Percentiles rank a stretch among this genome's conserved stretches.
Evolutionary conservation across 2,888 invertebrate species (phyloP).

Genomic region (Toxonevra muliebris): DNA sequence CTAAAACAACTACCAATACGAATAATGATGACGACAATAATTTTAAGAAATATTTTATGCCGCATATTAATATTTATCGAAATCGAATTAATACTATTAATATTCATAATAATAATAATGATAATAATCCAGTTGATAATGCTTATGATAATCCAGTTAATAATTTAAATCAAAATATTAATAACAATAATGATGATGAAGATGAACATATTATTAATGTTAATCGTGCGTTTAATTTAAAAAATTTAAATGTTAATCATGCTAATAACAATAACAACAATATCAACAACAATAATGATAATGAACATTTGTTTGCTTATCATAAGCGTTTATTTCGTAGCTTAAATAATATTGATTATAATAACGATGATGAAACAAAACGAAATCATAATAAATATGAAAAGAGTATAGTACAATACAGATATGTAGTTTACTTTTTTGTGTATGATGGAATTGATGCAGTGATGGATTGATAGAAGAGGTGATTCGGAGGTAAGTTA

Average conservation of each 20-base stretch:
- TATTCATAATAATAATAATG: conserved; percentile 46
- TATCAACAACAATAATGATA: background rate
- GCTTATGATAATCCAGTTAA: conserved; percentile 11
- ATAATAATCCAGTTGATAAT: conserved; percentile 27
- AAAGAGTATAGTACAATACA: conserved; percentile 65
- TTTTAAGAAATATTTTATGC: conserved; percentile 52
- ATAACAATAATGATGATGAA: conserved; percentile 7
- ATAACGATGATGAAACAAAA: conserved; percentile 40
- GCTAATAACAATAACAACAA: conserved; percentile 2
- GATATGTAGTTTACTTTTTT: conserved; percentile 57
- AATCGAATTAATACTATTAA: conserved; percentile 37
- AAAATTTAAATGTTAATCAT: conserved; percentile 23
- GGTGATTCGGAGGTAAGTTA: background rate
- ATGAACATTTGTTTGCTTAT: conserved; percentile 38
- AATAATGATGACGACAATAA: conserved; percentile 52
- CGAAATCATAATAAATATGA: conserved; percentile 58
- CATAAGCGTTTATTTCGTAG: conserved; percentile 42
- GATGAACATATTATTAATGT: conserved; percentile 13
- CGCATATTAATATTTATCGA: conserved; percentile 30
- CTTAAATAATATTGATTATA: conserved; percentile 37
- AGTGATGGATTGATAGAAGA: background rate
- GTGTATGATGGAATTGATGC: background rate
- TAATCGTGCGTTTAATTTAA: conserved; percentile 21
- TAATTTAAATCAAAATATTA: background rate
- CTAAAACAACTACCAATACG: conserved; percentile 21